Base-by-base conservation (phyloP, 2,888 invertebrate species). In the Lithodes maja region DNA sequence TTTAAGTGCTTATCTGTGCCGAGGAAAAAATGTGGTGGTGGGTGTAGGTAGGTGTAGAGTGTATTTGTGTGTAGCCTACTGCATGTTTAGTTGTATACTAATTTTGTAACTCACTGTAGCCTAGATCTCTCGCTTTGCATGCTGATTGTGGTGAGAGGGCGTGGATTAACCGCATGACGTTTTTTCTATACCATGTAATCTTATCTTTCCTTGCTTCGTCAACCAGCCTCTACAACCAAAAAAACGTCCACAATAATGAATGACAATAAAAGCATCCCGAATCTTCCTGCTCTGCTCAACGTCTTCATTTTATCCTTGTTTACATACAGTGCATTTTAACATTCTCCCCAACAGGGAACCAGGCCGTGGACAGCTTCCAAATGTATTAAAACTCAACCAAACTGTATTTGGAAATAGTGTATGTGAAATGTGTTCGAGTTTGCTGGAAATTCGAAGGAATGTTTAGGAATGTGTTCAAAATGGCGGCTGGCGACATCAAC, bases 401-500 rank as follows among this genome's bases (percentile, higher is more conserved):
- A 33, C 33, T 33, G 33, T 33, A 33, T 33, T 33, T 33, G 33
- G 33, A 33, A 33, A 33, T 33, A 33, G 33, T 33, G 33, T 33
- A 33, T 33, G 33, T 33, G n/a, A 12, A 15, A 53, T 82, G 81
- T 68, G 53, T 2, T 15, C 68, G 68, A 15, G 80, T 61, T 61
- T 54, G 2, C 54, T 79, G 17, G 12, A 71, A 71, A 61, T 61
- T 61, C 7, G 71, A 17, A n/a, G 17, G 17, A 17, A 71, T 71
- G 71, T 71, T 12, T 5, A n/a, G 71, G 71, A 2, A n/a, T 71
- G 5, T 12, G 1, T 3, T 77, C 87, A 87, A 87, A 79, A 87
- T 87, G 83, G 83, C 83, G 75, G 50, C 68, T 74, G 87, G 87
- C 69, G 83, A 87, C 69, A 79, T 84, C 83, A 84, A 87, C 87